Percentiles rank a stretch among this genome's conserved stretches.
Conservation (phyloP, 2,113 vertebrate species). For the Cynocephalus volans region DNA sequence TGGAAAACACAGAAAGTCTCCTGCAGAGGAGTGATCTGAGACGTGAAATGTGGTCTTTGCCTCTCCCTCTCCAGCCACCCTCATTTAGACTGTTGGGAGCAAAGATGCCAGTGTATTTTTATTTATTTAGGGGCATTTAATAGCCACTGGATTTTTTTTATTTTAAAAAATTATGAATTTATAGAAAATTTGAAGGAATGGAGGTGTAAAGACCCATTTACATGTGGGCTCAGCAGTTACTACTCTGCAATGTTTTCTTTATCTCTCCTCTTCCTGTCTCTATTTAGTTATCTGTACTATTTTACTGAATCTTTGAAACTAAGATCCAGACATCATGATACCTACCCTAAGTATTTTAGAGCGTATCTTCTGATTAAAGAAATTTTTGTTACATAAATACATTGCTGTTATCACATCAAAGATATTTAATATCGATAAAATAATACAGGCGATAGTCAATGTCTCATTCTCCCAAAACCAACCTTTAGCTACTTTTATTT, state of each 20-base stretch:
- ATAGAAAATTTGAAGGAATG: neutral
- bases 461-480: neutral
- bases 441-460: neutral
- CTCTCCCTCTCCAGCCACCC: neutral
- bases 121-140: neutral
- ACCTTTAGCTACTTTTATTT: neutral
- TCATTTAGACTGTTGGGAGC: neutral
- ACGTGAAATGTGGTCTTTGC: neutral
- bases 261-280: neutral
- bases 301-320: neutral
- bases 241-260: neutral
- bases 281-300: neutral
- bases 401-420: neutral
- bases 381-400: neutral
- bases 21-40: neutral
- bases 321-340: neutral
- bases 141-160: neutral
- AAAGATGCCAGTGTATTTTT: neutral
- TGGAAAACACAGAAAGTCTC: neutral
- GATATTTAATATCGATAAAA: neutral
- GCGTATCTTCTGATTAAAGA: neutral
- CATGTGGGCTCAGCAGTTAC: neutral
- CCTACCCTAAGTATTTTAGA: neutral
- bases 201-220: neutral
- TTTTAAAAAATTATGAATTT: neutral